These are phyloP conservation scores for Plestiodon gilberti DNA, from an alignment of 2,113 vertebrate genomes.

Conservation along the genomic window DNA sequence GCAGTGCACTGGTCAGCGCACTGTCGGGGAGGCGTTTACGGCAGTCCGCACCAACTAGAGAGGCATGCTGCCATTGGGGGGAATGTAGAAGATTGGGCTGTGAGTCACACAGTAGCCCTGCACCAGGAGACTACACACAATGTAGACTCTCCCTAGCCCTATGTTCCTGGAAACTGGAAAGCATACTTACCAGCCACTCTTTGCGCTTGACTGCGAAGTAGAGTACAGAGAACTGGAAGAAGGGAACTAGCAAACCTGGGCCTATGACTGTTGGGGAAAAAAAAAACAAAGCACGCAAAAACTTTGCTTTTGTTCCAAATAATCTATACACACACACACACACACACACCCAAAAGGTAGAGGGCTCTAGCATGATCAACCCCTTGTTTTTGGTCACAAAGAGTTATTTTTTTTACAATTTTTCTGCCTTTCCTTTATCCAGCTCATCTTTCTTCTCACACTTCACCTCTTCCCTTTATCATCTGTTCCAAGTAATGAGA, in stretches of 20 bases:
- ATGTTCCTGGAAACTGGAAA: background rate
- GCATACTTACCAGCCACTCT: conserved; percentile 67
- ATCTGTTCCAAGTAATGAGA: background rate
- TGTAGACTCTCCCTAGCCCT: background rate
- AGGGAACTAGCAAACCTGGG: conserved; percentile 47
- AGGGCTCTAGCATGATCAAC: background rate
- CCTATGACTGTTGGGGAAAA: conserved; percentile 49
- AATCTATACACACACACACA: no score
- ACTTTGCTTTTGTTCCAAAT: background rate
- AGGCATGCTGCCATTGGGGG: no score
- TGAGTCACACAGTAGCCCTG: background rate
- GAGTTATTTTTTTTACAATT: background rate
- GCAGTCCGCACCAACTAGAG: no score
- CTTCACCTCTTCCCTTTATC: background rate
- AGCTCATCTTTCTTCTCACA: no score
- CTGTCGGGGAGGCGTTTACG: no score
- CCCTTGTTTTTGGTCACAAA: background rate
- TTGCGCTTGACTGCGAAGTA: conserved; percentile 60
- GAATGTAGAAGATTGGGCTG: no score
- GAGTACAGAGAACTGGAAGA: conserved; percentile 62
- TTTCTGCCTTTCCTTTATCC: background rate
- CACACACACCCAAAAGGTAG: no score
- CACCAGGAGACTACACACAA: background rate
- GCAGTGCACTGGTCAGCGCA: no score
- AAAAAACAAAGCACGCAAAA: background rate